These are phyloP conservation scores for Hippopotamus amphibius DNA, from an alignment of 2,113 vertebrate genomes.

Conservation along the genomic window DNA sequence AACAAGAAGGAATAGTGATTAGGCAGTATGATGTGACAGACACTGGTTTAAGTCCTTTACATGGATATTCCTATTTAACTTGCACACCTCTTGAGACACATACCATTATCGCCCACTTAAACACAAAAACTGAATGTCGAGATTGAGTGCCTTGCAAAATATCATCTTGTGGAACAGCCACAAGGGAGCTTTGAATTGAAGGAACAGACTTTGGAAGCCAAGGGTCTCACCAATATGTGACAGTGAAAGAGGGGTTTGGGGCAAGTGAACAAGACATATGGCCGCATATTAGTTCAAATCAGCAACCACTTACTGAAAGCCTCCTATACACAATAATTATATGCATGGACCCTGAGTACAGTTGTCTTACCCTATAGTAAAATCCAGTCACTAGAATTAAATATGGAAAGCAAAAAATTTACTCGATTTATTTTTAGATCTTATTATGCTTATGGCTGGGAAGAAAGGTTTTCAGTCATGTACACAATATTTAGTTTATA, in stretches of 20 bases:
- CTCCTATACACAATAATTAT: not conserved
- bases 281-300: not conserved
- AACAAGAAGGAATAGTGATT: not conserved
- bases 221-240: not conserved
- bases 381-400: conserved; percentile 2
- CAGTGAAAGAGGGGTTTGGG: not conserved
- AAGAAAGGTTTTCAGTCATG: conserved; percentile 22
- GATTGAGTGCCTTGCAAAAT: not conserved
- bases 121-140: not conserved
- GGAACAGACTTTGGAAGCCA: not conserved
- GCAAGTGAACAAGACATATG: not conserved
- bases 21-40: not conserved
- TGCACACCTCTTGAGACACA: not conserved
- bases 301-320: not conserved
- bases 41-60: not conserved
- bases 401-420: not conserved
- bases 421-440: conserved; percentile 53
- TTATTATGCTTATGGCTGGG: not conserved
- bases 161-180: not conserved
- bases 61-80: not conserved
- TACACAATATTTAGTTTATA: conserved; percentile 50
- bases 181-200: not conserved
- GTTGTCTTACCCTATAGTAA: not conserved
- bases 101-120: not conserved
- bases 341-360: not conserved